Evolutionary conservation across 2,888 invertebrate genomes (phyloP), one percentile per base, ranked within the genome.

Genomic region (Sminthurides aquaticus): DNA sequence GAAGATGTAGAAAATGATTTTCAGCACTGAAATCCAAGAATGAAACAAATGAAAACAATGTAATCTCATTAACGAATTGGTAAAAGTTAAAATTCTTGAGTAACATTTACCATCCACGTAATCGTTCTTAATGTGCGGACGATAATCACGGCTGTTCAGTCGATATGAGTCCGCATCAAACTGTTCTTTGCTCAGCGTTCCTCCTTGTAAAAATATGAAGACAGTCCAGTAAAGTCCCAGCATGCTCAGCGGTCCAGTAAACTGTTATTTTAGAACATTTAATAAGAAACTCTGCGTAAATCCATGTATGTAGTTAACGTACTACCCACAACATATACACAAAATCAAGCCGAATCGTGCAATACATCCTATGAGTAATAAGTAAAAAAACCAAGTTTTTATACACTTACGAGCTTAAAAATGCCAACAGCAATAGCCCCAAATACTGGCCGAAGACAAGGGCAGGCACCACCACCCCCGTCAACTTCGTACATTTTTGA

Each of bases 201-300:
- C 60, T 0, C 54, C 43, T 1, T 26, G 27, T 15, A 64, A 29
- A 28, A 64, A 64, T 1, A 64, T 60, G 34, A 64, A 64, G 5
- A 64, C 64, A 27, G 64, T 64, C 64, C 64, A 64, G 49, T 64
- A 64, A 8, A 64, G 34, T 24, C 64, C 64, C 1, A 64, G 55
- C 24, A 60, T 59, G 26, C 60, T 60, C n/a, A 64, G 20, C 3
- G 64, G 64, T 48, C 64, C 64, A n/a, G 64, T 64, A 15, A 64
- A 34, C 64, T 64, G 57, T 22, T 34, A 15, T 34, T 34, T 34
- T 15, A 34, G 43, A 34, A 34, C 43, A 34, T n/a, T n/a, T n/a
- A n/a, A n/a, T n/a, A n/a, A n/a, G n/a, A n/a, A n/a, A n/a, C n/a
- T n/a, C n/a, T n/a, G n/a, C n/a, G n/a, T n/a, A n/a, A n/a, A n/a